A percentile compares a stretch with the other conserved stretches of the same genome.
phyloP scores from a whole-genome alignment of 2,113 vertebrate species.

The Salvelinus alpinus region DNA sequence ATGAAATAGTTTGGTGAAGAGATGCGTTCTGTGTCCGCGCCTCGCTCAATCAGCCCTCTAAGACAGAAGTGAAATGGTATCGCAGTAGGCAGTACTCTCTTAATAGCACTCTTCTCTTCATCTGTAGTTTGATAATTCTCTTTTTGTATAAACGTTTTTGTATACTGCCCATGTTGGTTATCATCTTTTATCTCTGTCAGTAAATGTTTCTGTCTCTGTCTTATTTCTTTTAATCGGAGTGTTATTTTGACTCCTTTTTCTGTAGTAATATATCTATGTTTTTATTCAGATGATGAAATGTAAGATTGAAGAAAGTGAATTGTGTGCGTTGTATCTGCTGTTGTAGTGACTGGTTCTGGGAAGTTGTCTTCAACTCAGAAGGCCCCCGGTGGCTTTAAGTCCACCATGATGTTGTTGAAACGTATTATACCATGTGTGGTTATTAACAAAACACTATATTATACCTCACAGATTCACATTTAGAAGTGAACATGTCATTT shows the following conservation, averaged over 20 bases:
- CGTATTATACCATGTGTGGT: slow-evolving; percentile 83
- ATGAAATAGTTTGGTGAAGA: slow-evolving; percentile 65
- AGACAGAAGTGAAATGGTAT: slow-evolving; percentile 26
- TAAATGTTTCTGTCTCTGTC: slow-evolving; percentile 52
- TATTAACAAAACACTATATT: slow-evolving; percentile 89
- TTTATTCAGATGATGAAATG: slow-evolving; percentile 27
- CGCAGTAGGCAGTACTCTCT: slow-evolving; percentile 47
- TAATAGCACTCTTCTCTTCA: slow-evolving; percentile 56
- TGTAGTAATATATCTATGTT: slow-evolving; percentile 25
- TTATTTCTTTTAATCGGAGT: slow-evolving; percentile 30
- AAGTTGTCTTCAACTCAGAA: slow-evolving; percentile 64
- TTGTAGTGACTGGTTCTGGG: slow-evolving; percentile 21
- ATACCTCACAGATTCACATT: slow-evolving; percentile 53
- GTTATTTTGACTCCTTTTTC: slow-evolving; percentile 36
- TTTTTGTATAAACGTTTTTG: slow-evolving; percentile 65
- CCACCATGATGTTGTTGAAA: slow-evolving; percentile 83
- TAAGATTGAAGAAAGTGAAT: slow-evolving; percentile 40
- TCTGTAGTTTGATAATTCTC: slow-evolving; percentile 53
- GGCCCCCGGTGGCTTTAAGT: slow-evolving; percentile 66
- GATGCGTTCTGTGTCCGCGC: slow-evolving; percentile 78
- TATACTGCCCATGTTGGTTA: slow-evolving; percentile 54
- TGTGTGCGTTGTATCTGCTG: slow-evolving; percentile 41
- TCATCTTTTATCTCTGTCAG: slow-evolving; percentile 44
- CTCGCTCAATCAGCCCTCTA: slow-evolving; percentile 53
- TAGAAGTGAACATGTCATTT: slow-evolving; percentile 17